Conservation (phyloP, 1,140 invertebrate genomes). For the Apis laboriosa region DNA sequence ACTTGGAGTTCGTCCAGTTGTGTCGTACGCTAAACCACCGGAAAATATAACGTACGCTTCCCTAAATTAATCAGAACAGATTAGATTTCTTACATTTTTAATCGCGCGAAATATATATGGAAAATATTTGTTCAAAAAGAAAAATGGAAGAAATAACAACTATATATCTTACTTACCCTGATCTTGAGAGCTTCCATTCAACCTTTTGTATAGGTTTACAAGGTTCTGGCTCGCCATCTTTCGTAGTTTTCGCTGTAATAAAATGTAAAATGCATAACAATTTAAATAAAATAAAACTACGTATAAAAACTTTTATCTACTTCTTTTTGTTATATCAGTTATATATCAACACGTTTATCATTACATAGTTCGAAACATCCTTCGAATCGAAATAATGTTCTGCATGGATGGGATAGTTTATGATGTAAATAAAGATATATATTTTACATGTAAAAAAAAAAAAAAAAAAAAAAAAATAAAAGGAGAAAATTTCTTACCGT, state of each 20-base stretch:
- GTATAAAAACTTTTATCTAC: too few species aligned
- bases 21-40: conserved; percentile 95
- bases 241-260: conserved; percentile 90
- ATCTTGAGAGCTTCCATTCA: conserved; percentile 95
- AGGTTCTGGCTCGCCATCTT: conserved; percentile 92
- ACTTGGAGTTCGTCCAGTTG: conserved; percentile 94
- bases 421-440: background rate
- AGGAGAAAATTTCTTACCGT: conserved; percentile 85
- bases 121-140: background rate
- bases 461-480: background rate
- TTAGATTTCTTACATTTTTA: too few species aligned
- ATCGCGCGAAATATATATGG: too few species aligned
- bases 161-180: conserved; percentile 91
- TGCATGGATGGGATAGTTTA: too few species aligned
- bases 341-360: too few species aligned
- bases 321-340: too few species aligned
- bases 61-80: conserved; percentile 78
- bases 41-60: conserved; percentile 97
- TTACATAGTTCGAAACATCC: too few species aligned
- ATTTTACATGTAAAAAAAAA: background rate
- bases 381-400: too few species aligned
- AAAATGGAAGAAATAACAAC: background rate
- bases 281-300: too few species aligned
- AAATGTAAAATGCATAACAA: background rate
- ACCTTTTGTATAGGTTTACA: conserved; percentile 97